These are phyloP conservation scores for Redunca redunca DNA, from an alignment of 2,113 vertebrate genomes.

Conservation along the genomic window DNA sequence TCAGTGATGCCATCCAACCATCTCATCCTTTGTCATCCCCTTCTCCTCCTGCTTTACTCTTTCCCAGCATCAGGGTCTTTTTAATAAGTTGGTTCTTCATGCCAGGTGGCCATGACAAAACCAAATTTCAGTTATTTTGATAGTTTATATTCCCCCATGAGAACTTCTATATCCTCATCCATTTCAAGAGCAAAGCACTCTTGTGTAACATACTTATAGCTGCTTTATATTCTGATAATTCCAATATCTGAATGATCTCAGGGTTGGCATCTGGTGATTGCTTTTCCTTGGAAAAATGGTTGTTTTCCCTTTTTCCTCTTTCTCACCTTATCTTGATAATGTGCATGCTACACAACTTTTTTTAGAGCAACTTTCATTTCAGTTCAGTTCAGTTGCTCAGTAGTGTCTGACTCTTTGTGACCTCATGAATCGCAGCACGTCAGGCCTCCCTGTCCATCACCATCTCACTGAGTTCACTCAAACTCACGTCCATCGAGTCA, in stretches of 20 bases:
- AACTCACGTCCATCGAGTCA: accelerated
- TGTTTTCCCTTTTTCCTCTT: not conserved
- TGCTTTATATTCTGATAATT: not conserved
- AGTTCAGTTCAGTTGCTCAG: no score
- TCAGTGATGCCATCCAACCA: not conserved
- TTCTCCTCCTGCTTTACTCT: not conserved
- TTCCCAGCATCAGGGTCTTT: not conserved
- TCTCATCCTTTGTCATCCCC: not conserved
- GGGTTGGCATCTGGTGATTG: not conserved
- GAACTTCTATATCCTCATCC: not conserved
- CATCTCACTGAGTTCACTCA: no score
- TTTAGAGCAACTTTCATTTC: not conserved
- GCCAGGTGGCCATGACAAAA: not conserved
- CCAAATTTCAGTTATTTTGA: not conserved
- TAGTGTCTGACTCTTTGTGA: accelerated
- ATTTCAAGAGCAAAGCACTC: not conserved
- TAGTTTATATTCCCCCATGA: not conserved
- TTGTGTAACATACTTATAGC: not conserved
- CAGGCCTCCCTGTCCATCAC: no score
- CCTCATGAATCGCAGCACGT: accelerated
- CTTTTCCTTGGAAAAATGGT: not conserved
- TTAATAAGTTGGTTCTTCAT: not conserved
- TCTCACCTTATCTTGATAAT: not conserved
- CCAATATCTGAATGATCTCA: not conserved
- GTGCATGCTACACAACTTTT: not conserved